Evolutionary conservation across 1,140 invertebrate genomes (phyloP).

Genomic region (Dendroctonus valens): DNA sequence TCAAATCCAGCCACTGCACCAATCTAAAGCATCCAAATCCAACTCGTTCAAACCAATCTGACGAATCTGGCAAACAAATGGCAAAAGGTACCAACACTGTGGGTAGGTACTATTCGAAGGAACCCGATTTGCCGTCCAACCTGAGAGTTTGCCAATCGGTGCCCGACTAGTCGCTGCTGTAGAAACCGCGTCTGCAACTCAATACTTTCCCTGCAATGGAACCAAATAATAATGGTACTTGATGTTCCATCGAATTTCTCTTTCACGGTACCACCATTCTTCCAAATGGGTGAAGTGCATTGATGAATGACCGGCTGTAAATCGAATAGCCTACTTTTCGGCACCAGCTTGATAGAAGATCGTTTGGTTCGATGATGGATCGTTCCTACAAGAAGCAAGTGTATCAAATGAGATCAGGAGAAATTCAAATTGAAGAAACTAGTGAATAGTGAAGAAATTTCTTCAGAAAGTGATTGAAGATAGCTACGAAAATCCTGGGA

Average conservation of each 20-base stretch:
- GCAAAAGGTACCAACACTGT: not conserved
- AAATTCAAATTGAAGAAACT: too few species aligned
- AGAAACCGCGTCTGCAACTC: constrained; percentile 1
- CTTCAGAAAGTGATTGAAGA: too few species aligned
- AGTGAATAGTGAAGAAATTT: too few species aligned
- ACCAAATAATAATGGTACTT: constrained; percentile 22
- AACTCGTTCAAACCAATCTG: not conserved
- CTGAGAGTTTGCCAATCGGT: constrained; percentile 4
- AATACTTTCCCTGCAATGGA: constrained; percentile 4
- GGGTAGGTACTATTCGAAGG: not conserved
- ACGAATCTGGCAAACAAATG: not conserved
- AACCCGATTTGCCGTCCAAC: constrained; percentile 11
- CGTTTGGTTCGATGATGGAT: too few species aligned
- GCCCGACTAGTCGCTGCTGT: constrained; percentile 9
- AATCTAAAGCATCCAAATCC: not conserved
- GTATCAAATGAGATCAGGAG: too few species aligned
- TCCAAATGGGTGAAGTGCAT: not conserved
- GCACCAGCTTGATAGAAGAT: too few species aligned
- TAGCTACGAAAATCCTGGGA: too few species aligned
- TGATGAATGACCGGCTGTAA: too few species aligned
- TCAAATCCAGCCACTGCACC: not conserved
- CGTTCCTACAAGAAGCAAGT: too few species aligned
- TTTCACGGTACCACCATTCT: not conserved
- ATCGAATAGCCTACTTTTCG: too few species aligned
- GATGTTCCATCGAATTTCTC: constrained; percentile 15